Conservation (phyloP, 2,113 vertebrate genomes). For the Gymnorhina tibicen region DNA sequence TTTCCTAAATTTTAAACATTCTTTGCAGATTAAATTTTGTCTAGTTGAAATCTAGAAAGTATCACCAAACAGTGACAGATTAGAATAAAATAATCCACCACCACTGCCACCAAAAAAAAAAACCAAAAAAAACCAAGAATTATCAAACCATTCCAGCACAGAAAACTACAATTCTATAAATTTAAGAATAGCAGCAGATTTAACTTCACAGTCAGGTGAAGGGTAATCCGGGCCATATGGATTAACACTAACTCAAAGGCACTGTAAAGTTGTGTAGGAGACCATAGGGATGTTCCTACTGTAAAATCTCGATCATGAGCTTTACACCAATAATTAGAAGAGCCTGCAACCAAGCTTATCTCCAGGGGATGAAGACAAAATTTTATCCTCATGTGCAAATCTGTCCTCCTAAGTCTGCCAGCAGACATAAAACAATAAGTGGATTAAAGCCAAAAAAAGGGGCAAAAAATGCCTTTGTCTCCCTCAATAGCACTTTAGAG, state of each 20-base stretch:
- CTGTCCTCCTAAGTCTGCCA: not conserved
- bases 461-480: not conserved
- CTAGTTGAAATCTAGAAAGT: not conserved
- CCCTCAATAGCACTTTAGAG: not conserved
- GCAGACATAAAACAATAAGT: not conserved
- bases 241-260: not conserved
- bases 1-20: not conserved
- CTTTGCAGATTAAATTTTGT: not conserved
- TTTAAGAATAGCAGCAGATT: not conserved
- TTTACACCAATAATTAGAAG: not conserved
- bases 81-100: not conserved
- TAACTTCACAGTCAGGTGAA: not conserved
- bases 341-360: not conserved
- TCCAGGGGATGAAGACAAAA: not conserved
- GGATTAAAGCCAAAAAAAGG: not conserved
- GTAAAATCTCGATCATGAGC: not conserved
- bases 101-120: fast-evolving
- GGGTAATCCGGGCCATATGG: not conserved
- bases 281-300: not conserved
- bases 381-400: not conserved
- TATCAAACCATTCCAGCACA: not conserved
- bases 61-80: not conserved
- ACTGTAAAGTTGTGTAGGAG: not conserved
- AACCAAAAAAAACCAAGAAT: not conserved
- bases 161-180: not conserved